Percentiles rank a stretch among this genome's conserved stretches.
Conservation (phyloP, 2,113 vertebrate genomes). For the Xiphophorus hellerii region DNA sequence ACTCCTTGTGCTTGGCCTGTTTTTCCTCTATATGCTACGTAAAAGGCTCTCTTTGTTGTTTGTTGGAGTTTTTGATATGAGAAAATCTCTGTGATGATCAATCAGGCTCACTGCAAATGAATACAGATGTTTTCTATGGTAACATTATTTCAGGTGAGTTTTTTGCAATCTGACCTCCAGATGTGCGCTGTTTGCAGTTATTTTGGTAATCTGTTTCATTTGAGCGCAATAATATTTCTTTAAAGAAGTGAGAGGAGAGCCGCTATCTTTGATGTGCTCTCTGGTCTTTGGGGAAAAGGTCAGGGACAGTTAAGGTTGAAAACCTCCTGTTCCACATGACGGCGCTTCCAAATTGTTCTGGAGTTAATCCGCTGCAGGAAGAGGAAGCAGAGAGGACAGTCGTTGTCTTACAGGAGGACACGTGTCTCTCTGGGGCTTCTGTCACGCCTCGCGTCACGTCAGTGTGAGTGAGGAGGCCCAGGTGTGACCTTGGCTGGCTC, state of each 20-base stretch:
- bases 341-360: constrained; percentile 70
- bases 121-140: background rate
- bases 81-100: background rate
- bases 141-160: background rate
- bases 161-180: constrained; percentile 17
- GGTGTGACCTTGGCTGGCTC: constrained; percentile 64
- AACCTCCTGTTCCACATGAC: constrained; percentile 71
- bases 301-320: constrained; percentile 50
- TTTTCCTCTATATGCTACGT: background rate
- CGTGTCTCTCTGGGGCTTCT: constrained; percentile 47
- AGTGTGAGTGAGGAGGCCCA: constrained; percentile 20
- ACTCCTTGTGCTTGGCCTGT: background rate
- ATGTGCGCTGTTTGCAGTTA: constrained; percentile 32
- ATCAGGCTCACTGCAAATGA: background rate
- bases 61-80: background rate
- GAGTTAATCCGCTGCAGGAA: constrained; percentile 53
- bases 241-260: constrained; percentile 29
- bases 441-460: constrained; percentile 31
- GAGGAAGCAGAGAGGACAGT: constrained; percentile 31
- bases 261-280: constrained; percentile 42
- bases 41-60: background rate
- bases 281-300: constrained; percentile 70
- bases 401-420: constrained; percentile 49
- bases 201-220: constrained; percentile 39
- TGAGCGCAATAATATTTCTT: constrained; percentile 45